phyloP scores from a whole-genome alignment of 2,888 invertebrate species.

The Drosophila dives region DNA sequence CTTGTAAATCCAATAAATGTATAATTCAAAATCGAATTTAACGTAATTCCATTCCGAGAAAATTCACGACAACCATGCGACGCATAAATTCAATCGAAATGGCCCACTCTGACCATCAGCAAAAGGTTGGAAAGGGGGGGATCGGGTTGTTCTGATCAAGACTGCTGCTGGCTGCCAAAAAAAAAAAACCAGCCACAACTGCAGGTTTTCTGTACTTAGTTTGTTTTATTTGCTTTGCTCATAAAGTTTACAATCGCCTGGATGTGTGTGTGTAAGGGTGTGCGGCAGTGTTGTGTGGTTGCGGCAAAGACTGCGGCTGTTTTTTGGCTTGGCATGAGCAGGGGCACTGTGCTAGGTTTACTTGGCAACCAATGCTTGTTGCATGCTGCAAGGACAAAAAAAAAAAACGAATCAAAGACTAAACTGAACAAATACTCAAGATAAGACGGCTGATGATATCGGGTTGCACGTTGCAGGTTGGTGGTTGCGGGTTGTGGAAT shows the following conservation, averaged over 20 bases:
- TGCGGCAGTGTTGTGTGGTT: conserved; percentile 70
- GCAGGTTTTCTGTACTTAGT: conserved; percentile 46
- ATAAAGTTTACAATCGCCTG: conserved; percentile 41
- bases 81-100: conserved; percentile 67
- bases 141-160: background rate
- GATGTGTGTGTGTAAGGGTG: conserved; percentile 14
- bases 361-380: conserved; percentile 44
- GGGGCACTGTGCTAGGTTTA: background rate
- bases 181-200: conserved; percentile 55
- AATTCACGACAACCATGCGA: conserved; percentile 56
- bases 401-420: conserved; percentile 7
- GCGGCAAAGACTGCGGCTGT: conserved; percentile 44
- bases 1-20: conserved; percentile 55
- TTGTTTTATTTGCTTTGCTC: conserved; percentile 53
- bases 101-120: conserved; percentile 51
- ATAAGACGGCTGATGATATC: background rate
- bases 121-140: background rate
- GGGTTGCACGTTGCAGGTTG: background rate
- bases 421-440: conserved; percentile 28
- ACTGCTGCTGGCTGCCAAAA: conserved; percentile 54
- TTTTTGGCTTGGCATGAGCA: conserved; percentile 24
- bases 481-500: background rate
- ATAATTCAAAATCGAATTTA: conserved; percentile 67
- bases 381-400: conserved; percentile 12
- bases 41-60: conserved; percentile 58